Percentiles rank a stretch among this genome's conserved stretches.
Evolutionary conservation across 2,797 vertebrate genomes (phyloP).

Genomic region (Triplophysa bombifrons): DNA sequence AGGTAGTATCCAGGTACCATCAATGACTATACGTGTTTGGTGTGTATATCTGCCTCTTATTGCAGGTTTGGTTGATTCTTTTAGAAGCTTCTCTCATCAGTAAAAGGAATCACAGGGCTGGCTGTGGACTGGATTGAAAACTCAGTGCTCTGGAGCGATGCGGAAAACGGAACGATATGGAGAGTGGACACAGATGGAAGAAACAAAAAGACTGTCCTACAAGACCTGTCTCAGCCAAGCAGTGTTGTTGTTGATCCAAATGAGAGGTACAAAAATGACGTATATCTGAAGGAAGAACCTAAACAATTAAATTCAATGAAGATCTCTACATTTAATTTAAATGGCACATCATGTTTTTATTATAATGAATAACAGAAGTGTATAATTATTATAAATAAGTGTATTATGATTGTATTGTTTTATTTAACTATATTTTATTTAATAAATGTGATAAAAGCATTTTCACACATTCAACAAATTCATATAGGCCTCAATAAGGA

Average conservation of each 20-base stretch:
- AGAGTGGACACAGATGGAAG: constrained; percentile 81
- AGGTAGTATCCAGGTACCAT: constrained; percentile 74
- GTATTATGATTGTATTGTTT: too few species aligned
- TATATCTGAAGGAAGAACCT: not conserved
- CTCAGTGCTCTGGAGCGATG: constrained; percentile 83
- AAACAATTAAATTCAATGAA: not conserved
- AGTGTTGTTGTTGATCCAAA: constrained; percentile 81
- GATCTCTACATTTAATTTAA: too few species aligned
- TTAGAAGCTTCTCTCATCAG: constrained; percentile 82
- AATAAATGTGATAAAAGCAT: too few species aligned
- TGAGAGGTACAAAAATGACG: constrained; percentile 77
- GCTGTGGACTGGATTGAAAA: constrained; percentile 90
- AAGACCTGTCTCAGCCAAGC: constrained; percentile 76
- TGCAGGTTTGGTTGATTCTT: not conserved
- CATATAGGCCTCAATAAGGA: too few species aligned
- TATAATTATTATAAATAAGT: too few species aligned
- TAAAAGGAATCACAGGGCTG: constrained; percentile 85
- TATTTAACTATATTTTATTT: too few species aligned
- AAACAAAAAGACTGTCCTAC: constrained; percentile 77
- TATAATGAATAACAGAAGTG: too few species aligned
- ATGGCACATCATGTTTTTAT: too few species aligned
- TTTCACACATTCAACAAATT: too few species aligned
- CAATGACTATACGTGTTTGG: not conserved
- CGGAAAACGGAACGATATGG: constrained; percentile 83
- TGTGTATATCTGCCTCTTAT: not conserved